These are phyloP conservation scores for Papilio elwesi DNA, from an alignment of 2,888 invertebrate species.

Conservation along the genomic window DNA sequence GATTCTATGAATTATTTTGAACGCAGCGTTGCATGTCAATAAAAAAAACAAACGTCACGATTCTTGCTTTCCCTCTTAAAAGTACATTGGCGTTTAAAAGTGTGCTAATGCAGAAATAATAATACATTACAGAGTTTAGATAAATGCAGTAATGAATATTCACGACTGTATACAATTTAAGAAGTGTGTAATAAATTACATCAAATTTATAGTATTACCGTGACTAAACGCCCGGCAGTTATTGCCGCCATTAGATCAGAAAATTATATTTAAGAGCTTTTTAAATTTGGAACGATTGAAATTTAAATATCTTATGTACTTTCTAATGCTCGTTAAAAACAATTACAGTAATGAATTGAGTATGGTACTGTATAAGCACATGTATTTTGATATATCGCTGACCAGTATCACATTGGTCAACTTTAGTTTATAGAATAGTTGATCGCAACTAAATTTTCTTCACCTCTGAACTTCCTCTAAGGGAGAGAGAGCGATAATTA, in stretches of 20 bases:
- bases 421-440: too few relatives aligned
- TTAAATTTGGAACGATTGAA: constrained; percentile 5
- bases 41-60: constrained; percentile 13
- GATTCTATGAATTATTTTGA: constrained; percentile 19
- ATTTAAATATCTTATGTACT: constrained; percentile 1
- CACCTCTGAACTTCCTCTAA: too few relatives aligned
- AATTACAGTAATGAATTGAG: not conserved
- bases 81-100: constrained; percentile 40
- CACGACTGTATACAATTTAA: constrained; percentile 37
- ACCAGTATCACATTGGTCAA: not conserved
- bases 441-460: too few relatives aligned
- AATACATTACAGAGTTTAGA: constrained; percentile 43
- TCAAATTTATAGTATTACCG: constrained; percentile 19
- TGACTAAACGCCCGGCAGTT: constrained; percentile 21
- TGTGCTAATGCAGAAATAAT: constrained; percentile 52
- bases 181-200: constrained; percentile 30
- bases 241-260: constrained; percentile 19
- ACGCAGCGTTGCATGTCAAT: constrained; percentile 24
- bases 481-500: too few relatives aligned
- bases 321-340: constrained; percentile 6
- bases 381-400: not conserved
- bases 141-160: constrained; percentile 44
- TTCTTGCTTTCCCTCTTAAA: constrained; percentile 43
- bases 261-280: constrained; percentile 30
- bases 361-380: not conserved